Conservation (phyloP, 1,140 invertebrate genomes). For the Nasonia vitripennis region DNA sequence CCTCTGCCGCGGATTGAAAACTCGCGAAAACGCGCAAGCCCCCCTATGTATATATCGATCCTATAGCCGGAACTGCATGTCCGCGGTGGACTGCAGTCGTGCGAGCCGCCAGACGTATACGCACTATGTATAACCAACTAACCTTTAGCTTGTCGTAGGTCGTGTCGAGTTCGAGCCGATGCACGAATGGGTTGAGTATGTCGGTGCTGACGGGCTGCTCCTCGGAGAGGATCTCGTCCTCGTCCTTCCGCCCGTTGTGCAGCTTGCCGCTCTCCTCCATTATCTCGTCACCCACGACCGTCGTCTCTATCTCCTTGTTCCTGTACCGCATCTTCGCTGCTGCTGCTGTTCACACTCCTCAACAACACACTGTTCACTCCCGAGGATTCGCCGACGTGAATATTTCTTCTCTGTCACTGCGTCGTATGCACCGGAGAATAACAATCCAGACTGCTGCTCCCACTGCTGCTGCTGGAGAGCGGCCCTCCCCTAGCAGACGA, state of each 20-base stretch:
- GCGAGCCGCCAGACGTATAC: neutral
- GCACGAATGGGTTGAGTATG: constrained; percentile 88
- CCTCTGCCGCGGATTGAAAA: neutral
- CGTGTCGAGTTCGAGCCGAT: constrained; percentile 87
- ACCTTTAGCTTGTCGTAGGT: constrained; percentile 90
- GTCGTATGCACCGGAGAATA: neutral
- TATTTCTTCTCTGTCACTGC: neutral
- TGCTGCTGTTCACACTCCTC: neutral
- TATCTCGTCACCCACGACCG: constrained; percentile 28
- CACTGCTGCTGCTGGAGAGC: neutral
- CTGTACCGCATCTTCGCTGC: constrained; percentile 37
- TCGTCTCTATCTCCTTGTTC: constrained; percentile 38
- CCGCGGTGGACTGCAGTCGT: neutral
- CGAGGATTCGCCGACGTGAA: neutral
- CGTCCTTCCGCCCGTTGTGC: constrained; percentile 20
- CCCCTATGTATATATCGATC: neutral
- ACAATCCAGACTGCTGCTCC: neutral
- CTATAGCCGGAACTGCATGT: neutral
- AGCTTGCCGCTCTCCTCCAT: constrained; percentile 37
- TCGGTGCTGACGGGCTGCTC: constrained; percentile 70
- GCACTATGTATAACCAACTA: neutral
- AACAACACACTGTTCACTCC: neutral
- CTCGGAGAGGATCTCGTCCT: constrained; percentile 53
- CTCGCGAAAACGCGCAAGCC: neutral
- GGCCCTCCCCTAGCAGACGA: constrained; percentile 1